Base-by-base conservation (phyloP, 2,888 invertebrate genomes). In the Apeira syringaria region DNA sequence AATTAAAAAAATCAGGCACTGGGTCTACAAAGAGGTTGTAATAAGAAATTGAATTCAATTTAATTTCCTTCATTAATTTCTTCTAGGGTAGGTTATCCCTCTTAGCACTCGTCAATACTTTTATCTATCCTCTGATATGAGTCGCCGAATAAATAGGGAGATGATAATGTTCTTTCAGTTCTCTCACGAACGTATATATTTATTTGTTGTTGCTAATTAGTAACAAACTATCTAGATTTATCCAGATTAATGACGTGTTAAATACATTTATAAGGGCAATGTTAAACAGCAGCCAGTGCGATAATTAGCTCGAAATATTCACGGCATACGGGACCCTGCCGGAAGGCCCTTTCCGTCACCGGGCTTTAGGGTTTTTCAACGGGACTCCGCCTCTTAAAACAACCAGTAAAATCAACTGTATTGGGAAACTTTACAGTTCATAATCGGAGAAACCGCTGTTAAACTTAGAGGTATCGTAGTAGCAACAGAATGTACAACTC, bases 291-390 rank as follows among this genome's bases (percentile, higher is more conserved):
- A 36, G 49, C 47, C 47, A 8, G 11, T 22, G 65, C 60, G 68
- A 70, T 83, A 82, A 85, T 83, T 79, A 82, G 70, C 53, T 48
- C 47, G 56, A 67, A 69, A 68, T 75, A 79, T 80, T 69, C 77
- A 64, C 67, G 68, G 55, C 65, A 57, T 40, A 40, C 45, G 68
- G 56, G 57, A 62, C 64, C 61, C 56, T 66, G 69, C 74, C 80
- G 84, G 85, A 84, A 80, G 73, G 56, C 58, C 45, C 48, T 65
- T 83, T 86, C 85, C 83, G 84, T 50, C 60, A 40, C 53, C 53
- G 53, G 58, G 63, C n/a, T 61, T 45, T 46, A 18, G 43, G 50
- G 40, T 61, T 64, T 64, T 59, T 59, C 73, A 68, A 64, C 69
- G 73, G 72, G 70, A 70, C 52, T 18, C 18, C 12, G 24, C n/a